These are phyloP conservation scores for Chunga burmeisteri DNA, from an alignment of 2,113 vertebrate genomes.

Conservation along the genomic window DNA sequence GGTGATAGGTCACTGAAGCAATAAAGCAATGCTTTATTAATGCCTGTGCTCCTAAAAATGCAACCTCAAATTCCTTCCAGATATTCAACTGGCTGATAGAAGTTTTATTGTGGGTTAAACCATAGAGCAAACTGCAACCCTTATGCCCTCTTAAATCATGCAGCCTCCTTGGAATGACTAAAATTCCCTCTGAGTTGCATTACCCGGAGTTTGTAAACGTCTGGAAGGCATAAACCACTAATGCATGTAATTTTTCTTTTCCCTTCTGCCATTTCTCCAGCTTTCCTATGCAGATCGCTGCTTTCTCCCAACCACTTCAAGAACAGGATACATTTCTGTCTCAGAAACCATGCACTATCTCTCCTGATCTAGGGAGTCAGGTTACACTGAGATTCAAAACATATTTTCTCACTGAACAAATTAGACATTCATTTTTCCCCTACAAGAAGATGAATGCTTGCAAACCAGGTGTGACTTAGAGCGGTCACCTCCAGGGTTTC, in stretches of 20 bases:
- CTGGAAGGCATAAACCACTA: slow-evolving; percentile 55
- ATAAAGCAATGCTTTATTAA: slow-evolving; percentile 24
- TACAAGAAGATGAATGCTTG: not conserved
- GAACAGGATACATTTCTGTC: not conserved
- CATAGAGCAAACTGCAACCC: slow-evolving; percentile 1
- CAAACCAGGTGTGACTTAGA: not conserved
- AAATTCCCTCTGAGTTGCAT: slow-evolving; percentile 37
- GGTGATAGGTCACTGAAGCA: not conserved
- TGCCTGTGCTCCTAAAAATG: slow-evolving; percentile 16
- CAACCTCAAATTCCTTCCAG: slow-evolving; percentile 53
- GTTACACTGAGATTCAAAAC: slow-evolving; percentile 9
- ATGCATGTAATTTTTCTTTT: slow-evolving; percentile 50
- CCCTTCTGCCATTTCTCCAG: not conserved
- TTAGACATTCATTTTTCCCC: not conserved
- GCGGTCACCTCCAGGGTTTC: not conserved
- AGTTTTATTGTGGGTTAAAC: slow-evolving; percentile 59
- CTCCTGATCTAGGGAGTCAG: not conserved
- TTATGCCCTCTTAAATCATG: slow-evolving; percentile 45
- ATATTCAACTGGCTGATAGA: not conserved
- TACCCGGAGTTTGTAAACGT: slow-evolving; percentile 42
- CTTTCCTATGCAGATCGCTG: slow-evolving; percentile 54
- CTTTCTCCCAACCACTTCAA: slow-evolving; percentile 26
- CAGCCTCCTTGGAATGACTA: not conserved
- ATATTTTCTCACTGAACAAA: not conserved
- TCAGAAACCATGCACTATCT: slow-evolving; percentile 5